Percentiles rank a stretch among this genome's conserved stretches.
Evolutionary conservation across 1,140 invertebrate genomes (phyloP).

Genomic region (Cotesia typhae): DNA sequence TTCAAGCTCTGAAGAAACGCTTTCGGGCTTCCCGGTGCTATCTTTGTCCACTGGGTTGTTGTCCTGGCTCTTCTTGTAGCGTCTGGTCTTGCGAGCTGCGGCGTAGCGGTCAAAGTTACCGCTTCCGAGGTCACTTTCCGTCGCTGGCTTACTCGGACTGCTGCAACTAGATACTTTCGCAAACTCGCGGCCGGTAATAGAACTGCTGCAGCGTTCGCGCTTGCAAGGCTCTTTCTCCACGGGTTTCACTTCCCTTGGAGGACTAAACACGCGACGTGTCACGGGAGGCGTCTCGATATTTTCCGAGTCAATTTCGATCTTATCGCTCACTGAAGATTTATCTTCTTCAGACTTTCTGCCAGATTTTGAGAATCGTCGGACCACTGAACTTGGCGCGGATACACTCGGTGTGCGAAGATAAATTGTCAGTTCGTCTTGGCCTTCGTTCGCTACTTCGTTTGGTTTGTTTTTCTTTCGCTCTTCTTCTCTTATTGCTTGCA

Average conservation of each 20-base stretch:
- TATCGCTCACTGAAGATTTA: slow-evolving; percentile 67
- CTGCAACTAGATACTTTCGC: slow-evolving; percentile 25
- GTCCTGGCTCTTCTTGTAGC: slow-evolving; percentile 80
- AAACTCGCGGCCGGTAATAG: slow-evolving; percentile 50
- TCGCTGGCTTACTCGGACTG: slow-evolving; percentile 35
- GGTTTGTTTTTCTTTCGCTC: slow-evolving; percentile 63
- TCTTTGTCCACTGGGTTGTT: slow-evolving; percentile 32
- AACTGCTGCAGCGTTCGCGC: slow-evolving; percentile 59
- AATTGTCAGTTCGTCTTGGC: slow-evolving; percentile 70
- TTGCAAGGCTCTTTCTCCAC: slow-evolving; percentile 62
- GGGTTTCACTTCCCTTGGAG: slow-evolving; percentile 71
- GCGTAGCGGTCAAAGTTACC: slow-evolving; percentile 86
- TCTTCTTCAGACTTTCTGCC: slow-evolving; percentile 56
- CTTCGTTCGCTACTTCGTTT: slow-evolving; percentile 41
- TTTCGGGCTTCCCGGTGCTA: slow-evolving; percentile 36
- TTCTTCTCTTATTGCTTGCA: slow-evolving; percentile 70
- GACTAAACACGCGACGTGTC: slow-evolving; percentile 74
- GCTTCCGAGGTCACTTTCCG: slow-evolving; percentile 57
- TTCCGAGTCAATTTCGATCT: slow-evolving; percentile 87
- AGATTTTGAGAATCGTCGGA: slow-evolving; percentile 50
- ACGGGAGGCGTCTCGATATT: slow-evolving; percentile 90
- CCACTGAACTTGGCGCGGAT: slow-evolving; percentile 39
- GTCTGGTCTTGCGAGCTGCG: slow-evolving; percentile 79
- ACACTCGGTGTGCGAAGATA: slow-evolving; percentile 70
- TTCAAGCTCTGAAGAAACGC: slow-evolving; percentile 39